Base-by-base conservation (phyloP, 2,888 invertebrate species). In the Silvanus unidentatus region DNA sequence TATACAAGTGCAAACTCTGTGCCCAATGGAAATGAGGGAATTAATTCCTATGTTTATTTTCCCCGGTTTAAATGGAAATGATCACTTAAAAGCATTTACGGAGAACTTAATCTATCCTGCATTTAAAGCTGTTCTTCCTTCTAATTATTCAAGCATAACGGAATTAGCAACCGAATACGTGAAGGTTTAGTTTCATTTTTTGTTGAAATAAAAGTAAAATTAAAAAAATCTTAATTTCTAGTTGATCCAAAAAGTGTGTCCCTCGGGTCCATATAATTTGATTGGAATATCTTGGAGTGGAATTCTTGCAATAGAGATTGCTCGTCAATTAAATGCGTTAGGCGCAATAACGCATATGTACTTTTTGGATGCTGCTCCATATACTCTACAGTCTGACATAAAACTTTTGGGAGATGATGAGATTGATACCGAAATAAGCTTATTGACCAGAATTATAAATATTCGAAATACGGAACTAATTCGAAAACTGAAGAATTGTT, bases 241-340 rank as follows among this genome's bases (percentile, higher is more conserved):
- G n/a, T n/a, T n/a, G 55, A 75, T 86, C 8, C 73, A 77, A 43
- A 73, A 76, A 9, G 64, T 82, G 11, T 72, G 77, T 8, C 79
- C 78, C 0, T 75, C 76, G 11, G 77, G 81, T 22, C 77, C 79
- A 0, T 94, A 87, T 73, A 80, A 82, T 51, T 68, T 97, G 1
- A 79, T 88, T 10, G 96, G 91, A 1, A 91, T 96, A 71, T 97
- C 96, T 12, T 95, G 84, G 66, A 97, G 97, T 41, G 78, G 88
- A 0, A 72, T 87, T 14, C 74, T 94, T 12, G 84, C 88, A 0
- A 73, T 95, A 41, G 90, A 94, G 68, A 75, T 97, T 48, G 86
- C 85, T 1, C 75, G 81, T 29, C 77, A 79, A 61, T 73, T 96
- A 22, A 88, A 91, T 66, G 84, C 83, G 54, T 73, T 74, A 39